Evolutionary conservation across 1,140 invertebrate species (phyloP), one percentile per base, ranked within the genome.

Genomic region (Bradysia coprophila): DNA sequence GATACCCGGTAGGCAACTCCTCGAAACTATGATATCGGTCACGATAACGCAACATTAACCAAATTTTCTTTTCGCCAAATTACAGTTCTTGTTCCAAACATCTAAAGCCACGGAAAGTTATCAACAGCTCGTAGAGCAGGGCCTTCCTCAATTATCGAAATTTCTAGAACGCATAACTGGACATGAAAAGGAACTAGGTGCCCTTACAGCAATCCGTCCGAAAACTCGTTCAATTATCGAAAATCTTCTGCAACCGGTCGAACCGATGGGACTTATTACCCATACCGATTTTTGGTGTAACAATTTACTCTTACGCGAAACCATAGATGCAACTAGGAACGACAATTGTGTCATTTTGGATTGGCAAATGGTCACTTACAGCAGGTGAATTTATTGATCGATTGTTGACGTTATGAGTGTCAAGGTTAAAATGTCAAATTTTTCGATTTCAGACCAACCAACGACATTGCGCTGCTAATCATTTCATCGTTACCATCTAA

Each of bases 261-360:
- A 75, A 49, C 77, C 78, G 0, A 61, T 83, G 32, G 72, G 76
- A 1, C 63, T 82, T 10, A 69, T 79, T 40, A 82, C 79, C 0
- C 81, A 84, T 53, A 83, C 79, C 0, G 82, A 85, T 51, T 85
- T 84, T 54, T 85, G 81, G 81, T 80, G 78, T 53, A 82, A 82
- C 46, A 85, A 85, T 61, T 62, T 85, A 6, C 64, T 83, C 42
- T 84, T 86, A 50, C 62, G 66, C 23, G 68, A 73, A 46, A 55
- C 49, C 9, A 52, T 51, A 2, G 64, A 72, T 31, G 65, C 62
- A 22, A 48, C 48, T 18, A 65, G 58, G 40, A 60, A 63, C 45
- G 51, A 57, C 19, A 49, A 55, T 38, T 86, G 81, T 50, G 68
- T 71, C 18, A 77, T 83, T 18, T 57, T 86, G 15, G 81, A 84